Base-by-base conservation (phyloP, 1,140 invertebrate species). In the Brachionus calyciflorus region DNA sequence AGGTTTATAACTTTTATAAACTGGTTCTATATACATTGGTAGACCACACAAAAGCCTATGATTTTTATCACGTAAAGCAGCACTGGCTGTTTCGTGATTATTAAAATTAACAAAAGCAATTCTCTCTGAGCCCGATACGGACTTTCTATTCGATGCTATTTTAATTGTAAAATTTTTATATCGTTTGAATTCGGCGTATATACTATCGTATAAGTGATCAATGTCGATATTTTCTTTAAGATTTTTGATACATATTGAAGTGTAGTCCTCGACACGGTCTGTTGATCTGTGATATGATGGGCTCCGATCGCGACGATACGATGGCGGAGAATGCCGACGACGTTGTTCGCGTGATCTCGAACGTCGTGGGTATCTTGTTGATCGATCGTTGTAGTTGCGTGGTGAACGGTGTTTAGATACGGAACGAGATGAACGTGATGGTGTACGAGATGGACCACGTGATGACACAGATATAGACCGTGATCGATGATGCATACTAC, bases 201-300 rank as follows among this genome's bases (percentile, higher is more conserved):
- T 73, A 19, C 37, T 55, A 37, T 73, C 46, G 19, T 73, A 51
- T 0, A 73, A 21, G 12, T 73, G 46, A 19, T 73, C 69, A 12
- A 40, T 4, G 46, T 55, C 46, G 46, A 73, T 51, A 17, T 55
- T 51, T 40, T 73, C 69, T 44, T 73, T 73, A 37, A 73, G 46
- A n/a, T 73, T 73, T 51, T 73, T 73, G 19, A 73, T 51, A 26
- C 69, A 73, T 24, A 73, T 73, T 9, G 69, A 73, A 17, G 17
- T 21, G 46, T 73, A 73, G 4, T 73, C n/a, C 33, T 55, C 69
- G 69, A 41, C 46, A 28, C 46, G 46, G 44, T 65, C 60, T 17
- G 26, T 3, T 28, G 9, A 12, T 26, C 26, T 9, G 3, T 46
- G 9, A 14, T 5, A 14, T 14, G 17, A 1, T 5, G 37, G 44